These are phyloP conservation scores for Atherinomorus stipes DNA, from an alignment of 2,113 vertebrate genomes.

Conservation along the genomic window DNA sequence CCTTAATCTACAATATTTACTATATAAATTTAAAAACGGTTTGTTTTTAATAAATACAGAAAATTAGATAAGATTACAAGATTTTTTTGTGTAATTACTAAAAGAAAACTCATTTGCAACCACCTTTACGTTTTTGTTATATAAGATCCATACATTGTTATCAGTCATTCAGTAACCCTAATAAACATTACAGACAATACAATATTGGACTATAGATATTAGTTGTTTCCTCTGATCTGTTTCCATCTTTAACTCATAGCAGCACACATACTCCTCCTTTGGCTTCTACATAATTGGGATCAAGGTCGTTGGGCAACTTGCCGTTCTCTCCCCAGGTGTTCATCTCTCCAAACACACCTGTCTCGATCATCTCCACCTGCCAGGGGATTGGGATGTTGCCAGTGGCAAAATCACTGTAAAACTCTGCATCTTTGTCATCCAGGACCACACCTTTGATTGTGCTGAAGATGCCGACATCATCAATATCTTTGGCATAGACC, in stretches of 20 bases:
- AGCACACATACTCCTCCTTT: constrained; percentile 80
- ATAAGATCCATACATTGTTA: no score
- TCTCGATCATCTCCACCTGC: constrained; percentile 86
- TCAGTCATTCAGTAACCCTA: no score
- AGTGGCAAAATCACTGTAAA: constrained; percentile 79
- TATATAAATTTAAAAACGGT: constrained; percentile 2
- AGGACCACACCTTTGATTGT: constrained; percentile 79
- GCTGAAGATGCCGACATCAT: constrained; percentile 82
- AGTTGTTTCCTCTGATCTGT: neutral
- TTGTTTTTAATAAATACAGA: constrained; percentile 3
- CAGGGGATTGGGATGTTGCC: constrained; percentile 83
- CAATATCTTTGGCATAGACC: constrained; percentile 83
- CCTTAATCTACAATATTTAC: neutral
- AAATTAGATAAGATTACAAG: neutral
- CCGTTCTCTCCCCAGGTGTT: constrained; percentile 81
- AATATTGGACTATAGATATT: neutral
- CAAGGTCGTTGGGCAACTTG: constrained; percentile 77
- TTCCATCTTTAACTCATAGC: constrained; percentile 57
- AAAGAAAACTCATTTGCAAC: constrained; percentile 6
- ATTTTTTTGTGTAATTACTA: neutral
- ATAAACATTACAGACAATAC: no score
- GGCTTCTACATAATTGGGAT: constrained; percentile 76
- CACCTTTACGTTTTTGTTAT: constrained; percentile 30
- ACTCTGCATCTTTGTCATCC: constrained; percentile 77
- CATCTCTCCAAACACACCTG: constrained; percentile 82